Base-by-base conservation (phyloP, 2,113 vertebrate species). In the Trachemys scripta region DNA sequence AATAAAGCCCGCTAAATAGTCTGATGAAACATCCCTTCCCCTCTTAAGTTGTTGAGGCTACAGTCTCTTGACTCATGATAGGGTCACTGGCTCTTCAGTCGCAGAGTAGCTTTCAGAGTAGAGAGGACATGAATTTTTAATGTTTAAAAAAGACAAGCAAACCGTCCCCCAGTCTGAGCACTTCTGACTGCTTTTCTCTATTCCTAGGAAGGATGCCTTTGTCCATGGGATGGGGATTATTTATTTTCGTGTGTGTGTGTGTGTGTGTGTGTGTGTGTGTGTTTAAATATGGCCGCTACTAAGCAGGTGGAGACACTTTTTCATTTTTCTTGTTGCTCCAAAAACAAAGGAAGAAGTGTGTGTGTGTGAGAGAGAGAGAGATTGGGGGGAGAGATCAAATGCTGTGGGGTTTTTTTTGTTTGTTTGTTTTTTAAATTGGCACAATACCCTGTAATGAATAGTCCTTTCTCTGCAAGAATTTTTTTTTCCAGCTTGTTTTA, bases 21-120 rank as follows among this genome's bases (percentile, higher is more conserved):
- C 90, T 92, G 93, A 92, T 84, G n/a, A 93, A 90, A 95, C 95
- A 49, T 89, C n/a, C 92, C 91, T n/a, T 69, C 79, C 45, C 11
- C 76, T 93, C 88, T 29, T 49, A 45, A 2, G 88, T 62, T 65
- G 65, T 80, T 87, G 79, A 90, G 90, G 25, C 50, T 80, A 2
- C 80, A 57, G 75, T 11, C 29, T 59, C 65, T n/a, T 12, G 57
- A 69, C 16, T 53, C 7, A n/a, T 85, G 2, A 35, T 17, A 4
- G 10, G 6, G 38, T 51, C n/a, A 8, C 16, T 65, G 62, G 35
- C 62, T 87, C 54, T 90, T 47, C 76, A 69, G 5, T 35, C 59
- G 42, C 35, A 1, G 81, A 16, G 72, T 83, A 49, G 42, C 51
- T 45, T 75, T 82, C 82, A 13, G 88, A 94, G 79, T 1, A 50